Evolutionary conservation across 2,113 vertebrate genomes (phyloP).

Genomic region (Cairina moschata): DNA sequence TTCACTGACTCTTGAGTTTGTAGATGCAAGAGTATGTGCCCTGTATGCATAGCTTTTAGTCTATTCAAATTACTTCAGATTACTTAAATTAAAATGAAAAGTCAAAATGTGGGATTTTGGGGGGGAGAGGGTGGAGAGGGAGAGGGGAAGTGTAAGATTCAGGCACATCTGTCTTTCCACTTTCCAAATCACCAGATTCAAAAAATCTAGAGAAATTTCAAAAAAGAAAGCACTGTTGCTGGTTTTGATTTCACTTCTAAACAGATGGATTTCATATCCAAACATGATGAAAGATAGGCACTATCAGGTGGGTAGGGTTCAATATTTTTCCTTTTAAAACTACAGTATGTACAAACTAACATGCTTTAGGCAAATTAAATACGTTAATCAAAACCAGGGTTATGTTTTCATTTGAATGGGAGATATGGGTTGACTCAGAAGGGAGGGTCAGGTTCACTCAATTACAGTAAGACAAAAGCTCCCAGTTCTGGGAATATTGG

Average conservation of each 20-base stretch:
- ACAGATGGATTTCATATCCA: neutral
- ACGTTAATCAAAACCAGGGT: neutral
- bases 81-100: neutral
- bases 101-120: neutral
- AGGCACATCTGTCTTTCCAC: neutral
- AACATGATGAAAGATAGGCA: neutral
- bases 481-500: neutral
- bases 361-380: neutral
- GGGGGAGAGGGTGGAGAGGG: too few relatives aligned
- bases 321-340: neutral
- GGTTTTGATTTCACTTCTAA: neutral
- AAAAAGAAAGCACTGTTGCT: neutral
- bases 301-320: neutral
- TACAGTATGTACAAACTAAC: neutral
- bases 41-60: neutral
- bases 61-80: neutral
- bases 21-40: neutral
- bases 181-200: neutral
- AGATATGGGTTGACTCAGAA: neutral
- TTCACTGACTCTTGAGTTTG: neutral
- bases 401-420: neutral
- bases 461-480: neutral
- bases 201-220: neutral
- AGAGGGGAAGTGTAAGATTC: neutral
- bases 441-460: neutral